These are phyloP conservation scores for Cuniculus paca DNA, from an alignment of 2,797 vertebrate species.

Conservation along the genomic window DNA sequence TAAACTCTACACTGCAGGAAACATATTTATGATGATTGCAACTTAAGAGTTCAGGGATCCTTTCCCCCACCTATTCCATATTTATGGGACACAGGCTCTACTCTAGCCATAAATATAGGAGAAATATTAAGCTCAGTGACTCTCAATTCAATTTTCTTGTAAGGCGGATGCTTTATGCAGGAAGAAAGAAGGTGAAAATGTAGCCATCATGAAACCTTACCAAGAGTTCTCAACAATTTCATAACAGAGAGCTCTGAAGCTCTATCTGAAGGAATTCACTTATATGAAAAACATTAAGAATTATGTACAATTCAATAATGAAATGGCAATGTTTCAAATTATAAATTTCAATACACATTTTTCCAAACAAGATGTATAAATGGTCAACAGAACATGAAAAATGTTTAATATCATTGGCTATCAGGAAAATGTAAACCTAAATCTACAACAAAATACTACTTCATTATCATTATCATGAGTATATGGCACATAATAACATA, in stretches of 20 bases:
- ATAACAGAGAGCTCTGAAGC: not conserved
- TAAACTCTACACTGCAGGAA: not conserved
- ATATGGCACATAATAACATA: not conserved
- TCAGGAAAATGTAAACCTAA: not conserved
- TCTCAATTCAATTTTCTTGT: too few relatives aligned
- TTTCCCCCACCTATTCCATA: not conserved
- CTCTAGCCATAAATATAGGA: fast-evolving
- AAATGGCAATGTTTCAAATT: not conserved
- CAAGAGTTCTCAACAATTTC: not conserved
- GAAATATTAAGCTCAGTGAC: not conserved
- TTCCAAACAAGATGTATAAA: not conserved
- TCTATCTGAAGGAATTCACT: not conserved
- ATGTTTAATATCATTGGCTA: not conserved
- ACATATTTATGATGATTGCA: not conserved
- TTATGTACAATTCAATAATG: not conserved
- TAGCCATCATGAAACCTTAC: too few relatives aligned
- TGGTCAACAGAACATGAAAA: not conserved
- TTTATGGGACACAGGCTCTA: too few relatives aligned
- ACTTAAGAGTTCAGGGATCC: not conserved
- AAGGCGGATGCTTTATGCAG: not conserved
- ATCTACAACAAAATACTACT: not conserved
- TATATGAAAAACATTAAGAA: not conserved
- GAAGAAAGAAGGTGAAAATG: not conserved
- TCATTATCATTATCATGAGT: not conserved
- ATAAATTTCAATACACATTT: not conserved